phyloP scores from a whole-genome alignment of 2,797 vertebrate species.

The Naso thynnoides region DNA sequence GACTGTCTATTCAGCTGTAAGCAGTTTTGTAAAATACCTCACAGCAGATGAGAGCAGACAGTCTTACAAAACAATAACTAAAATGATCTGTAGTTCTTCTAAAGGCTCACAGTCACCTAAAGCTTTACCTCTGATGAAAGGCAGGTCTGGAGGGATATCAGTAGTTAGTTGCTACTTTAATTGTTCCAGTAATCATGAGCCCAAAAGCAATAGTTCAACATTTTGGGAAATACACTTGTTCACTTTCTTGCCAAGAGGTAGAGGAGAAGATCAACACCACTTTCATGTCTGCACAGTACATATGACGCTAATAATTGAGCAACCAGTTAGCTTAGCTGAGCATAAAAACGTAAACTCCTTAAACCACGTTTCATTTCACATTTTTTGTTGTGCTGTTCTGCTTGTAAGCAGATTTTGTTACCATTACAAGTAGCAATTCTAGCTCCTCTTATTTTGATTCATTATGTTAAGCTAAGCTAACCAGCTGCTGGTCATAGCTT shows the following conservation, averaged over 20 bases:
- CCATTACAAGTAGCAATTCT: too few species aligned
- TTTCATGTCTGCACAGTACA: neutral
- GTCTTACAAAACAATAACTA: slow-evolving; percentile 32
- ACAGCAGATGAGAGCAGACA: slow-evolving; percentile 30
- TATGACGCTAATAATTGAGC: neutral
- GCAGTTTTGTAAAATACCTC: slow-evolving; percentile 43
- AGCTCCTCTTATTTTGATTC: neutral
- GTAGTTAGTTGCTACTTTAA: slow-evolving; percentile 35
- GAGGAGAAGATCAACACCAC: neutral
- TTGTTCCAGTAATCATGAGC: slow-evolving; percentile 26
- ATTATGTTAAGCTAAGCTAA: slow-evolving; percentile 3
- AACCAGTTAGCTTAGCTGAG: neutral
- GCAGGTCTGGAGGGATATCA: slow-evolving; percentile 52
- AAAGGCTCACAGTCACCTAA: slow-evolving; percentile 36
- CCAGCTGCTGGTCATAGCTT: neutral
- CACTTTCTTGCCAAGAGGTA: neutral
- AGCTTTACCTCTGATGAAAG: slow-evolving; percentile 65
- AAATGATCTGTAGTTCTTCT: slow-evolving; percentile 31
- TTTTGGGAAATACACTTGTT: neutral
- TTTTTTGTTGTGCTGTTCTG: too few species aligned
- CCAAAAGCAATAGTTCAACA: neutral
- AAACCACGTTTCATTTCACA: too few species aligned
- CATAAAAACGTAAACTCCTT: too few species aligned
- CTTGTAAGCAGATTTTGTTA: too few species aligned
- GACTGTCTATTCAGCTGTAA: slow-evolving; percentile 30